Conservation (phyloP, 2,113 vertebrate species). For the Anseranas semipalmata region DNA sequence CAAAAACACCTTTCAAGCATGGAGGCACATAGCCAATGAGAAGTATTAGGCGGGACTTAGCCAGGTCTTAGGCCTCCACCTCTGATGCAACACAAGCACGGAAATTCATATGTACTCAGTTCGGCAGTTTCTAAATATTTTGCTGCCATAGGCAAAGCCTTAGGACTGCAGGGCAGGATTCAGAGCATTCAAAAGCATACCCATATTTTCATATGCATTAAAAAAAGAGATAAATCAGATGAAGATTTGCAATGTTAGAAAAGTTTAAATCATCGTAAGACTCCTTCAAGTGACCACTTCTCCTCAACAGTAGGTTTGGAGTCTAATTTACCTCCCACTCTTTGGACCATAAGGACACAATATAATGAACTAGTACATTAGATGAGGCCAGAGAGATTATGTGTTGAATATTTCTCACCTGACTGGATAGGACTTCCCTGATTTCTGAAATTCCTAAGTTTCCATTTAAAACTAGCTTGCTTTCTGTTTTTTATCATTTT, state of each 20-base stretch:
- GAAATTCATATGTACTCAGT: not conserved
- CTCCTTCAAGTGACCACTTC: not conserved
- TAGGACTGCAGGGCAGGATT: not conserved
- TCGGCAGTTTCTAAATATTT: not conserved
- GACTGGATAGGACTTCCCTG: not conserved
- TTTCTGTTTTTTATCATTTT: not conserved
- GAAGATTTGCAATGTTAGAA: not conserved
- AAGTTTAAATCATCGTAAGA: not conserved
- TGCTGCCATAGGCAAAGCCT: not conserved
- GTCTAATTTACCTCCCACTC: not conserved
- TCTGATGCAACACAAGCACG: not conserved
- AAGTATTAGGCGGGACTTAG: not conserved
- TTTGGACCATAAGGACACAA: not conserved
- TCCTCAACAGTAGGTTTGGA: not conserved
- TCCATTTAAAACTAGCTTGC: not conserved
- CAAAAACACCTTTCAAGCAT: not conserved
- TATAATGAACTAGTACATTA: not conserved
- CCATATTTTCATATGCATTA: not conserved
- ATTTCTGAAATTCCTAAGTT: not conserved
- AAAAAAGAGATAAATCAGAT: not conserved
- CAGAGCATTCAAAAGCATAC: not conserved
- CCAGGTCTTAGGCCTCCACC: not conserved
- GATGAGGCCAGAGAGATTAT: not conserved
- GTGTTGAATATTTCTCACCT: not conserved
- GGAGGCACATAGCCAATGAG: not conserved